Base-by-base conservation (phyloP, 2,797 vertebrate species). In the Muraenolepis orangiensis region DNA sequence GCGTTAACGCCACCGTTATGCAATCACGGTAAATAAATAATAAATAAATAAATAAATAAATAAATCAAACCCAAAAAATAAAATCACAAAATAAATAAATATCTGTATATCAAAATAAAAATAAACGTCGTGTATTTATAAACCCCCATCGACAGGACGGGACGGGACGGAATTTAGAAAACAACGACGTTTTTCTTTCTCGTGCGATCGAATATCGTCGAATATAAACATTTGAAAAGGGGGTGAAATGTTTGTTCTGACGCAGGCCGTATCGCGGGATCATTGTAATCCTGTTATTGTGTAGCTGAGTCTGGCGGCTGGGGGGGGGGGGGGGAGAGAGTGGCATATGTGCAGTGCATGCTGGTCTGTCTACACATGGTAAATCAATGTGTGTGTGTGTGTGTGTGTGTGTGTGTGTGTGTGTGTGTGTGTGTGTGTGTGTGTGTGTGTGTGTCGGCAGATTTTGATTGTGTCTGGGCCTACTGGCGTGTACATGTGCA, bases 231-330 rank as follows among this genome's bases (percentile, higher is more conserved):
- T 8, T 82, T 80, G 78, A 77, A 87, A 67, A 81, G n/a, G n/a
- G n/a, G 88, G 83, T 84, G 51, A 57, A 8, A 57, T 85, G 87
- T 86, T 88, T 86, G 85, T 85, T 88, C 89, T 89, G 88, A 90
- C 84, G 84, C 87, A 84, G 83, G 86, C 88, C 84, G 80, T 89
- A 90, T 91, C 90, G 87, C 84, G 6, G 82, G 87, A 31, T 68
- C 66, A 89, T 88, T 87, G 88, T 90, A 81, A 86, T 83, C 81
- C 81, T 18, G 85, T 87, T 73, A 88, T 88, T 90, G 89, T 91
- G 89, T 84, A 46, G 87, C 86, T 84, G 84, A 83, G 86, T 81
- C 85, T 86, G n/a, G 84, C n/a, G 23, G n/a, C n/a, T n/a, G n/a
- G n/a, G n/a, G n/a, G n/a, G n/a, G n/a, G n/a, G n/a, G n/a, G n/a